Evolutionary conservation across 2,797 vertebrate species (phyloP).

Genomic region (Leptoclinus maculatus): DNA sequence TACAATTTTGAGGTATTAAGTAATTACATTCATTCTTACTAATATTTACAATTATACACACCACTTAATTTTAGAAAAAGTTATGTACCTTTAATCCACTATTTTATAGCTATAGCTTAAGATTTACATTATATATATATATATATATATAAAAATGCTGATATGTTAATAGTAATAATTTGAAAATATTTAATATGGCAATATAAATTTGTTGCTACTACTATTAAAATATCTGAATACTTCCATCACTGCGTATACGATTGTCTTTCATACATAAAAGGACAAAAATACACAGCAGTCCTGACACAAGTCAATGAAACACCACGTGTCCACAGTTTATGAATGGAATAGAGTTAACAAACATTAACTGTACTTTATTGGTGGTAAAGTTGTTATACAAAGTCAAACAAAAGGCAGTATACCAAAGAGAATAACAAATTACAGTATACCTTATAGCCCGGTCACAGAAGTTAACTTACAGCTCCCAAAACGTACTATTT

Average conservation of each 20-base stretch:
- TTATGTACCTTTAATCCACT: neutral
- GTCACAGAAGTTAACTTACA: neutral
- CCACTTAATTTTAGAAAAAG: neutral
- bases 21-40: neutral
- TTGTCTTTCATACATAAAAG: neutral
- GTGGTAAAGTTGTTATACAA: conserved; percentile 3
- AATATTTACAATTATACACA: neutral
- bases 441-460: neutral
- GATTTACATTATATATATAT: too few relatives aligned
- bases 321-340: neutral
- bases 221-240: neutral
- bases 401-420: neutral
- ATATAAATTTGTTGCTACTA: neutral
- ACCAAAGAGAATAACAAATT: neutral
- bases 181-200: neutral
- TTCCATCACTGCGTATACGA: neutral
- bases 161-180: neutral
- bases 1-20: neutral
- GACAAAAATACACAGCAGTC: neutral
- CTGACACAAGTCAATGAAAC: neutral
- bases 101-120: neutral
- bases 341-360: neutral
- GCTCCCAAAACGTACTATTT: neutral
- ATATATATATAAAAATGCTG: neutral
- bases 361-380: conserved; percentile 14